Percentiles rank a stretch among this genome's conserved stretches.
These are phyloP conservation scores for Hapalemur alaotrensis DNA, from an alignment of 2,797 vertebrate genomes.

Conservation along the genomic window DNA sequence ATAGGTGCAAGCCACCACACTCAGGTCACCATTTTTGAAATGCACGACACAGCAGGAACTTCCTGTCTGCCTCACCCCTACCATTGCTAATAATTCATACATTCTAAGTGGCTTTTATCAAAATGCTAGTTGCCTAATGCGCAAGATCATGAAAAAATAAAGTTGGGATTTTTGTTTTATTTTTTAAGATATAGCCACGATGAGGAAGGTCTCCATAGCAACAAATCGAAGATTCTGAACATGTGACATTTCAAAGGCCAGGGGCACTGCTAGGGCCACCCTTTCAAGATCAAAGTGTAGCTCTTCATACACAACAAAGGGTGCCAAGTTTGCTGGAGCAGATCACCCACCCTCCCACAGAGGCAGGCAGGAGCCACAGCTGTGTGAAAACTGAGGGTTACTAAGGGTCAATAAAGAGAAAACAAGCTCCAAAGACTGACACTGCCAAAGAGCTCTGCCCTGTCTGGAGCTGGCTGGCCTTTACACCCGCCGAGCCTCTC, in stretches of 20 bases:
- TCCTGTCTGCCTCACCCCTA: neutral
- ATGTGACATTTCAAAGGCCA: conserved; percentile 47
- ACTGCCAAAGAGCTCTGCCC: neutral
- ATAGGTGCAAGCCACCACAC: neutral
- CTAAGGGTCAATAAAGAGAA: neutral
- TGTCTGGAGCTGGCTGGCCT: neutral
- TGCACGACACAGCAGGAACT: neutral
- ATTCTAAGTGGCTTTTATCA: neutral
- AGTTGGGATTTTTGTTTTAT: neutral
- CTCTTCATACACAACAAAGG: neutral
- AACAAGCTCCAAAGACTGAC: conserved; percentile 10
- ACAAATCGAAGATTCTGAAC: neutral
- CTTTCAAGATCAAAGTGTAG: conserved; percentile 58
- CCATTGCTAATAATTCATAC: neutral
- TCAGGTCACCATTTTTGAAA: neutral
- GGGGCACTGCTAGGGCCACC: neutral
- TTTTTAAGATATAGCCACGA: neutral
- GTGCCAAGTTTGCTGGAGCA: neutral
- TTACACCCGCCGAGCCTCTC: neutral
- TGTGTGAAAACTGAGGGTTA: neutral
- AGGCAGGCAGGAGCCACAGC: neutral
- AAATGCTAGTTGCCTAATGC: conserved; percentile 8
- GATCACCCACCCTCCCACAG: neutral
- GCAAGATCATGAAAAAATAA: conserved; percentile 33
- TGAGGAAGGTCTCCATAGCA: conserved; percentile 56